Evolutionary conservation across 2,888 invertebrate genomes (phyloP).

Genomic region (Ophraella communa): DNA sequence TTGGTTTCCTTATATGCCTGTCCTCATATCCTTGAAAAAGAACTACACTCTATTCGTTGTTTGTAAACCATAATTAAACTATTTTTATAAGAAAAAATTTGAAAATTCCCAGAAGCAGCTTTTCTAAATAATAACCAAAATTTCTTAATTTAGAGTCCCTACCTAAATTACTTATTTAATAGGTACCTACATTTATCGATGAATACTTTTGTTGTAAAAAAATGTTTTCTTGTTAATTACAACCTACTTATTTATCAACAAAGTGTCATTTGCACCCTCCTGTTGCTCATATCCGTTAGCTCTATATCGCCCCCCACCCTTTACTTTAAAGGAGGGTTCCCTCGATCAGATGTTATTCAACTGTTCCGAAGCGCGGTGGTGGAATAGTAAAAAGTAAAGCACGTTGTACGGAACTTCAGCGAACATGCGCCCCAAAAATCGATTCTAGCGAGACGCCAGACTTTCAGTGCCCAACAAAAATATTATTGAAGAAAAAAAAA

Average conservation of each 20-base stretch:
- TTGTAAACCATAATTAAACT: too few relatives aligned
- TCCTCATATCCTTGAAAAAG: too few relatives aligned
- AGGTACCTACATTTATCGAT: too few relatives aligned
- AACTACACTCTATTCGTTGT: too few relatives aligned
- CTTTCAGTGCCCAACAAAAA: constrained; percentile 50
- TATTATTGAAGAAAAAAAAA: constrained; percentile 44
- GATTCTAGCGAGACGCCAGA: constrained; percentile 56
- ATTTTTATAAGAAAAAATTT: too few relatives aligned
- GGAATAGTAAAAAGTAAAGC: constrained; percentile 39
- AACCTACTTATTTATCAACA: constrained; percentile 7
- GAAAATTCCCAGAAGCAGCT: too few relatives aligned
- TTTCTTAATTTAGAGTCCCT: too few relatives aligned
- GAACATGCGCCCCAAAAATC: constrained; percentile 59
- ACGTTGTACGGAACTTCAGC: constrained; percentile 40
- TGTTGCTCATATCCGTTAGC: constrained; percentile 45
- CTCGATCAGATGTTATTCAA: constrained; percentile 46
- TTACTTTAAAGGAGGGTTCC: constrained; percentile 32
- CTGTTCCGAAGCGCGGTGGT: constrained; percentile 48
- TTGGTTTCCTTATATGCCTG: too few relatives aligned
- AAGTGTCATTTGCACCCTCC: constrained; percentile 39
- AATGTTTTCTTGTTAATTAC: background rate
- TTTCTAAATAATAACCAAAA: too few relatives aligned
- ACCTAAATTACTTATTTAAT: too few relatives aligned
- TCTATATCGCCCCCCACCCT: constrained; percentile 29
- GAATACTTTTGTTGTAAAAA: too few relatives aligned